These are phyloP conservation scores for Lasioglossum lativentre DNA, from an alignment of 2,888 invertebrate species.

Conservation along the genomic window DNA sequence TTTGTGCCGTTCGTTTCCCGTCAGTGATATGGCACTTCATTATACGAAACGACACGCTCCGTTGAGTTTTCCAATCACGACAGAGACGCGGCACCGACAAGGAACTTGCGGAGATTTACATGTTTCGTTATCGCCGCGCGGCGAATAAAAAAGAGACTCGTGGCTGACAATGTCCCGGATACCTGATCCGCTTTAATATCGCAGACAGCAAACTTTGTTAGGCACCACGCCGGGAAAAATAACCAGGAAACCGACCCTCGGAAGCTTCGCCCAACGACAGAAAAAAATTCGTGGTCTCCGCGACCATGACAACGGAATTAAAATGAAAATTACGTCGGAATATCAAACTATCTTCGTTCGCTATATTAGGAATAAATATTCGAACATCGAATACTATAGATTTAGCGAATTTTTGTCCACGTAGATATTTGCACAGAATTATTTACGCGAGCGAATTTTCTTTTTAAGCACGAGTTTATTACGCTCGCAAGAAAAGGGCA, in stretches of 20 bases:
- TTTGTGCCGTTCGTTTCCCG: slow-evolving; percentile 36
- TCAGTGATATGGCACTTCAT: slow-evolving; percentile 61
- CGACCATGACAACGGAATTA: background rate
- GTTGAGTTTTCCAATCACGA: slow-evolving; percentile 57
- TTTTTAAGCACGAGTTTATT: background rate
- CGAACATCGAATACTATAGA: no score
- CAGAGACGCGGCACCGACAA: slow-evolving; percentile 19
- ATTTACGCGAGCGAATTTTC: background rate
- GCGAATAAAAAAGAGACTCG: background rate
- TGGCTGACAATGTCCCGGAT: slow-evolving; percentile 27
- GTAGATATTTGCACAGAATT: background rate
- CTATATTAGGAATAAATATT: background rate
- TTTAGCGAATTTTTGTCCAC: no score
- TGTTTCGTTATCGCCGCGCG: slow-evolving; percentile 35
- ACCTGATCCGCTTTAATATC: slow-evolving; percentile 34
- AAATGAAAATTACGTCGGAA: background rate
- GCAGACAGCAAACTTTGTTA: slow-evolving; percentile 14
- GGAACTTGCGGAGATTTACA: slow-evolving; percentile 46
- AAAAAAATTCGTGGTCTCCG: background rate
- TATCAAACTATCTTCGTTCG: background rate
- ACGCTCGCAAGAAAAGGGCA: background rate
- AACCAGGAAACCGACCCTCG: background rate
- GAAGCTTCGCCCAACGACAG: background rate
- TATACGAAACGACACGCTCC: slow-evolving; percentile 48
- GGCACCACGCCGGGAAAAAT: background rate